phyloP scores from a whole-genome alignment of 2,113 vertebrate species.

The Amblyornis subalaris region DNA sequence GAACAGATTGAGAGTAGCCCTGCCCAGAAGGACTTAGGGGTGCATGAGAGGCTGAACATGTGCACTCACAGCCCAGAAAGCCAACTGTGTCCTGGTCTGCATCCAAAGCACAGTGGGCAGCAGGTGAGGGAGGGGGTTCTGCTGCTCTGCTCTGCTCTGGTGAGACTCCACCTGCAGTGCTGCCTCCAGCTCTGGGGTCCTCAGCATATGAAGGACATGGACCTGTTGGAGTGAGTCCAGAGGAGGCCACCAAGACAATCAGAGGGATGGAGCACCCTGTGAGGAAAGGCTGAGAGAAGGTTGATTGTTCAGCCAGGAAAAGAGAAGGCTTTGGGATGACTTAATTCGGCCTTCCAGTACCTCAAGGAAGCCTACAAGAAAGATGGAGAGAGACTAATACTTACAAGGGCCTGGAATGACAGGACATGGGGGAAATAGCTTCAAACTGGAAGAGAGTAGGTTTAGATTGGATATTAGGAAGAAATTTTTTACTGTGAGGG shows the following conservation, averaged over 20 bases:
- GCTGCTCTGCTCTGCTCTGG: no score
- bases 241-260: background rate
- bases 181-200: background rate
- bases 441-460: background rate
- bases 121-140: background rate
- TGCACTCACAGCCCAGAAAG: background rate
- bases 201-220: background rate
- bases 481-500: background rate
- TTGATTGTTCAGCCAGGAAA: background rate
- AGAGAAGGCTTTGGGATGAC: background rate
- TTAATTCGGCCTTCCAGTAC: background rate
- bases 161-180: background rate
- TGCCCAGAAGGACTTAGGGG: background rate
- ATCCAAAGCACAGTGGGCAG: background rate
- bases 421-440: background rate
- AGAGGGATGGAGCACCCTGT: background rate
- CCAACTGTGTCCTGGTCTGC: background rate
- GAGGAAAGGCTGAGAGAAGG: background rate
- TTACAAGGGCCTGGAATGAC: background rate
- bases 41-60: background rate
- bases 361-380: rapidly evolving
- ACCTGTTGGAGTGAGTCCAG: background rate
- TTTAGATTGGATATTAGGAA: background rate
- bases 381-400: background rate
- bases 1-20: background rate